These are phyloP conservation scores for Agapornis canus DNA, from an alignment of 2,797 vertebrate species.

Conservation along the genomic window DNA sequence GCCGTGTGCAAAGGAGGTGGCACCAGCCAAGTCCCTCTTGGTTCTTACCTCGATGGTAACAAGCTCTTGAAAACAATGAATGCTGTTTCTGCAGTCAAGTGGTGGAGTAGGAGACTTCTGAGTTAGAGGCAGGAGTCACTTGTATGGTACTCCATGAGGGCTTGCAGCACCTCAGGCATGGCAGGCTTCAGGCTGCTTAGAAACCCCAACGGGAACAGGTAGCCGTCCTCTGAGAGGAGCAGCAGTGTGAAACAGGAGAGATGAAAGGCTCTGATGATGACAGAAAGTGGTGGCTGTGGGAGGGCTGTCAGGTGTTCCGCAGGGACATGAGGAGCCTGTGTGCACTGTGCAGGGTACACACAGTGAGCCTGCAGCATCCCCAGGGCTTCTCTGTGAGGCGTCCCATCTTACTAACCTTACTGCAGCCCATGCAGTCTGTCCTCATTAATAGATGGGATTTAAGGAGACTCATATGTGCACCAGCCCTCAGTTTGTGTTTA, in stretches of 20 bases:
- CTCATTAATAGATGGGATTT: background rate
- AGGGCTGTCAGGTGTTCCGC: background rate
- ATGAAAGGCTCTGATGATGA: background rate
- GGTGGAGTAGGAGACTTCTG: background rate
- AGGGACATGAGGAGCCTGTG: background rate
- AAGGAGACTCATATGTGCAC: accelerated
- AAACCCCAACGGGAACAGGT: background rate
- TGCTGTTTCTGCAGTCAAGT: background rate
- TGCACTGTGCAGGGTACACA: background rate
- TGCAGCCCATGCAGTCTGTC: background rate
- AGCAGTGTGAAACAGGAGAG: background rate
- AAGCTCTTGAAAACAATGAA: background rate
- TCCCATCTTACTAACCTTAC: background rate
- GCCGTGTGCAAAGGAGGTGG: background rate
- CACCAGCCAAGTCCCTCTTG: background rate
- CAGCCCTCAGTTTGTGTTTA: background rate
- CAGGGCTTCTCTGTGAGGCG: background rate
- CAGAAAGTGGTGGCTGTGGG: background rate
- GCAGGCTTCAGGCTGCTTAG: background rate
- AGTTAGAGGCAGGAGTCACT: background rate
- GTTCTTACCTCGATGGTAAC: background rate
- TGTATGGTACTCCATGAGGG: accelerated
- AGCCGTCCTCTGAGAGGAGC: accelerated
- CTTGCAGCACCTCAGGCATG: background rate
- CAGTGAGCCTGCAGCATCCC: background rate